phyloP scores from a whole-genome alignment of 2,797 vertebrate species.

The Parotocinclus haroldoi region DNA sequence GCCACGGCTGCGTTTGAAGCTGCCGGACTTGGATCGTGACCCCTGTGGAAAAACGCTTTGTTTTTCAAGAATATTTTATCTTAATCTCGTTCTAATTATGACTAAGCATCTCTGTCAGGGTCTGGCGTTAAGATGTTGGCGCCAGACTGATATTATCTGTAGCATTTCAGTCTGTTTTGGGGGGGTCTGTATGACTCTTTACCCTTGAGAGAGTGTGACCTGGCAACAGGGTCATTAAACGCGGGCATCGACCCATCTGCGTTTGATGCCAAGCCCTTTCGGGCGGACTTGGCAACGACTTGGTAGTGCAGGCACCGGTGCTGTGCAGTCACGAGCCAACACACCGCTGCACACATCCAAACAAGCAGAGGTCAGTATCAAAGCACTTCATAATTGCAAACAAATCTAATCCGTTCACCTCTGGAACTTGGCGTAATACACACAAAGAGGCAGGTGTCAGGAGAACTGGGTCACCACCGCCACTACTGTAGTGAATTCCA shows the following conservation, averaged over 20 bases:
- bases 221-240: constrained; percentile 34
- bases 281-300: constrained; percentile 37
- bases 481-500: constrained; percentile 8
- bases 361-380: constrained; percentile 48
- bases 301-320: constrained; percentile 32
- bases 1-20: background rate
- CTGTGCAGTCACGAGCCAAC: constrained; percentile 34
- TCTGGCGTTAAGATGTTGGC: constrained; percentile 20
- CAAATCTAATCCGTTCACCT: constrained; percentile 48
- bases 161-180: constrained; percentile 12
- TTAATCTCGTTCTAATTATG: constrained; percentile 48
- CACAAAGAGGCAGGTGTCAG: constrained; percentile 17
- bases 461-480: constrained; percentile 24
- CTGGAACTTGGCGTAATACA: constrained; percentile 37
- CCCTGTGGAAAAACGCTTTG: constrained; percentile 28
- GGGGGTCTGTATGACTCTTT: constrained; percentile 34
- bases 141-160: constrained; percentile 17
- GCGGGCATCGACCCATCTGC: constrained; percentile 40
- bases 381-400: constrained; percentile 46
- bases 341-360: constrained; percentile 46
- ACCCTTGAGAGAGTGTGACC: constrained; percentile 34
- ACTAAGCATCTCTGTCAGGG: constrained; percentile 42
- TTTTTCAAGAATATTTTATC: constrained; percentile 37
- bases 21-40: constrained; percentile 1
- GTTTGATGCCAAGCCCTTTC: constrained; percentile 36